Base-by-base conservation (phyloP, 2,113 vertebrate species). In the Verasper variegatus region DNA sequence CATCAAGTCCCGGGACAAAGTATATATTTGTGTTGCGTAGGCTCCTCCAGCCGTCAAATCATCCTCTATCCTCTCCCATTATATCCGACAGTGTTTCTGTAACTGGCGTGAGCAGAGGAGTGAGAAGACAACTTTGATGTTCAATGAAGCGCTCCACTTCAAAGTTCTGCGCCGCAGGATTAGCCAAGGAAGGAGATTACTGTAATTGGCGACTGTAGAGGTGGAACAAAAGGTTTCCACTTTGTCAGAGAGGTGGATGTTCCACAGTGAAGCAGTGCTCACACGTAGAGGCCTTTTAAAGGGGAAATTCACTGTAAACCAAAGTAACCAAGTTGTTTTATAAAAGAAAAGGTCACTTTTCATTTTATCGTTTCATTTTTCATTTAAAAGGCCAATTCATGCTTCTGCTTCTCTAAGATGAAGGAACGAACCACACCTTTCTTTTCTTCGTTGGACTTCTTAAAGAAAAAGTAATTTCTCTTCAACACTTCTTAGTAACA, bases 151-250 rank as follows among this genome's bases (percentile, higher is more conserved):
- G 58, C 62, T 66, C 64, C 65, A 82, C 87, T 87, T 91, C 89
- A 91, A 89, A 86, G 87, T 81, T 78, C 8, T 51, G 45, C 27
- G 17, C 81, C 52, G 78, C 58, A 42, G 87, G 83, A 89, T 91
- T 89, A 91, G 73, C 47, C 8, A 26, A 84, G 78, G 81, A 83
- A 68, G 79, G 79, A 89, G 87, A 91, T 91, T 89, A 91, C 83
- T 80, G 85, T 89, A 89, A 90, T 89, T 89, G 86, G 85, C 63
- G 87, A 82, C 76, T 56, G 76, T 31, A 77, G 85, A 86, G 76
- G 83, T 83, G 80, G 87, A 88, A 91, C 87, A 88, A 89, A 87
- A 83, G 85, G 85, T 87, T 86, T 56, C 49, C 55, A 75, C 21
- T 80, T 55, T 65, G 67, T 78, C 70, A 62, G 74, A 62, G 65